Conservation (phyloP, 2,888 invertebrate species). For the Patella caerulea region DNA sequence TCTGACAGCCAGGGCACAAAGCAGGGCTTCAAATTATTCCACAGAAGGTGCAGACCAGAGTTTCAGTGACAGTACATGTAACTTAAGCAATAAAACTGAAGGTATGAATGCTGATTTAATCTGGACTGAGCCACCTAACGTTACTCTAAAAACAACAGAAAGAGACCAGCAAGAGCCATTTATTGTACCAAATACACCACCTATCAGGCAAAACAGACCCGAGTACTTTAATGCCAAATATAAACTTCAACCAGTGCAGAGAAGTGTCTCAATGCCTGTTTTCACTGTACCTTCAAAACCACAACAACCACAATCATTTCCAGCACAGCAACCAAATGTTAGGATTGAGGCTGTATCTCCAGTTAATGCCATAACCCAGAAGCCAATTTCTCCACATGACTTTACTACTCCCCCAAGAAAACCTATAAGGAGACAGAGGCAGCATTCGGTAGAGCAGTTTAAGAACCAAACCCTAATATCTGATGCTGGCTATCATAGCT, state of each 20-base stretch:
- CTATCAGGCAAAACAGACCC: conserved; percentile 22
- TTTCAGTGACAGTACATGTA: background rate
- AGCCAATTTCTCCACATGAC: conserved; percentile 3
- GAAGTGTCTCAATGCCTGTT: conserved; percentile 31
- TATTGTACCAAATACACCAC: conserved; percentile 30
- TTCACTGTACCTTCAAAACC: conserved; percentile 15
- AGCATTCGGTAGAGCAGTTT: conserved; percentile 29
- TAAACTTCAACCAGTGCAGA: conserved; percentile 22
- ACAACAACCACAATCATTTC: background rate
- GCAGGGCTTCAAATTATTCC: conserved; percentile 2
- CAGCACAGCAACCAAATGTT: background rate
- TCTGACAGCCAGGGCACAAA: background rate
- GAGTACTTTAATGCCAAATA: conserved; percentile 20
- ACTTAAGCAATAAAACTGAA: background rate
- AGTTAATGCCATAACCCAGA: background rate
- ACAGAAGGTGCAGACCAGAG: background rate
- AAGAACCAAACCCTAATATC: conserved; percentile 45
- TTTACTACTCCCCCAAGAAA: conserved; percentile 29
- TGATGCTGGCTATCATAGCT: conserved; percentile 57
- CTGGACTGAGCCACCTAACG: background rate
- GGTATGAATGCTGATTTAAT: background rate
- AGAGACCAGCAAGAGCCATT: conserved; percentile 21
- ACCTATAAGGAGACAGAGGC: conserved; percentile 31
- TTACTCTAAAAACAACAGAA: background rate
- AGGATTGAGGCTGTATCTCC: conserved; percentile 13